These are phyloP conservation scores for Urocyon cinereoargenteus DNA, from an alignment of 2,797 vertebrate genomes.

Conservation along the genomic window DNA sequence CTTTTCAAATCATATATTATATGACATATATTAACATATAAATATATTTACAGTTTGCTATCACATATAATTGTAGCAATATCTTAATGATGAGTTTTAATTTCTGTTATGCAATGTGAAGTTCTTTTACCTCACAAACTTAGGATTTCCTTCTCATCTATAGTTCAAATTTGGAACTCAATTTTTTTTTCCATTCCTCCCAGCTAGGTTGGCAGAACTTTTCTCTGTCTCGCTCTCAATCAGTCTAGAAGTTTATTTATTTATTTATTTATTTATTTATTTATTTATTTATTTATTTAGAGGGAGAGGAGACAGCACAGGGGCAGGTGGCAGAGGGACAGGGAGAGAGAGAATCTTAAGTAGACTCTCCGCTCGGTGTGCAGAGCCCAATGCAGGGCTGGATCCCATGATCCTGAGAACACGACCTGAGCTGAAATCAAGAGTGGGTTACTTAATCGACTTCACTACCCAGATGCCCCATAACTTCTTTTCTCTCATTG, in stretches of 20 bases:
- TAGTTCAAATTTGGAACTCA: background rate
- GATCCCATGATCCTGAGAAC: too few species aligned
- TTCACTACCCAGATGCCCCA: background rate
- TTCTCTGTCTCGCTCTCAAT: background rate
- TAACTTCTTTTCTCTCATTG: background rate
- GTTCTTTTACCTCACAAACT: conserved; percentile 7
- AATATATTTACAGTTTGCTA: background rate
- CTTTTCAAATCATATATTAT: background rate
- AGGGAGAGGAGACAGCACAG: background rate
- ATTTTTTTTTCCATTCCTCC: background rate
- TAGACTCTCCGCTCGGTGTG: too few species aligned
- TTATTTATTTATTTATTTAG: too few species aligned
- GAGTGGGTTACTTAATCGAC: background rate
- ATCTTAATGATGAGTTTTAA: background rate
- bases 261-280: too few species aligned
- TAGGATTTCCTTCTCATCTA: background rate
- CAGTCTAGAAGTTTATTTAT: too few species aligned
- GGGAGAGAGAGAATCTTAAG: background rate
- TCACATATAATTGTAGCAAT: background rate
- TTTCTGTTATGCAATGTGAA: background rate
- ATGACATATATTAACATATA: too few species aligned
- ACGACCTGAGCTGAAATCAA: too few species aligned
- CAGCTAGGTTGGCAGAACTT: background rate
- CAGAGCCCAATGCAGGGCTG: background rate
- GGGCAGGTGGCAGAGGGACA: background rate